Base-by-base conservation (phyloP, 2,888 invertebrate species). In the Himalopsyche anomala region DNA sequence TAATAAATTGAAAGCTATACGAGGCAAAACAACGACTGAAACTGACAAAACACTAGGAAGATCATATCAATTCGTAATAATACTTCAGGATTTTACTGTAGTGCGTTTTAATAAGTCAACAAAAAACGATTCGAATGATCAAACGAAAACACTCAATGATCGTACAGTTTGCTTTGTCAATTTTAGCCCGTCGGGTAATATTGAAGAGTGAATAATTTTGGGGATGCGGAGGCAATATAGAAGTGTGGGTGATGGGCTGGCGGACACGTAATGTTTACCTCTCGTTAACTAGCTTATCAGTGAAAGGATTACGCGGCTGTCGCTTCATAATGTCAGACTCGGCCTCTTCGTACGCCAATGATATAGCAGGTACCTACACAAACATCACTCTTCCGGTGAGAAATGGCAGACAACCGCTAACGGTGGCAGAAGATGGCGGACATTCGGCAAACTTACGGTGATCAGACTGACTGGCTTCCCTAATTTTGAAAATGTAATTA, bases 201-300 rank as follows among this genome's bases (percentile, higher is more conserved):
- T 74, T 36, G 36, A 74, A 74, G 36, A 12, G 74, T 74, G n/a
- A 15, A 74, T 28, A 28, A 28, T 36, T 5, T 28, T 74, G 19
- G 38, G 36, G 74, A 36, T 15, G 15, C 15, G 19, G 74, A 36
- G 74, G 74, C 36, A 45, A 83, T 45, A 80, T 36, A 84, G 19
- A 84, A 19, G 51, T 84, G 51, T 79, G 45, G 69, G 55, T 40
- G 62, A 56, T 81, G 56, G 62, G 40, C 42, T 91, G 91, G 90
- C 90, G 90, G 89, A 90, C 89, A 89, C 87, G 90, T 82, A 28
- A 45, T 90, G 92, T 93, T 96, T 96, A 98, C 98, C 99, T 98
- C 96, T 97, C 97, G 95, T 99, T 99, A 93, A 99, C 98, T 93
- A 99, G 96, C 94, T 98, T 98, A 95, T 98, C 98, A 91, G 95